Evolutionary conservation across 2,797 vertebrate genomes (phyloP).

Genomic region (Muraenolepis orangiensis): DNA sequence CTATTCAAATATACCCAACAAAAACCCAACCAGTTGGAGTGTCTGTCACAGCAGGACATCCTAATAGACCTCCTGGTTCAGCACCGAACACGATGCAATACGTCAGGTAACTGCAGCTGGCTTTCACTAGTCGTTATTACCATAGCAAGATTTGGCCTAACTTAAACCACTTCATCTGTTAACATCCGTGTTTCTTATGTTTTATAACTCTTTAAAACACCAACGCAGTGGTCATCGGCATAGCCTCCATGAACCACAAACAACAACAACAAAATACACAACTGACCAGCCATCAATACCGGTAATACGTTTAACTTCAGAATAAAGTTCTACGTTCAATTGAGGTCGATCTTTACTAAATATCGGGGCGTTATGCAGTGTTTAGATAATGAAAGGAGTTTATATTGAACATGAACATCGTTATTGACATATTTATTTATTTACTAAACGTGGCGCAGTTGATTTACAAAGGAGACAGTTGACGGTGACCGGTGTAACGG

Average conservation of each 20-base stretch:
- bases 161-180: neutral
- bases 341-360: neutral
- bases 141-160: neutral
- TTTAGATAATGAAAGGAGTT: neutral
- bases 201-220: too few species aligned
- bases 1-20: conserved; percentile 8
- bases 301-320: neutral
- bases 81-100: conserved; percentile 19
- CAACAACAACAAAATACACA: too few species aligned
- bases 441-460: neutral
- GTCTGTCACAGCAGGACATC: conserved; percentile 19
- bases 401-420: neutral
- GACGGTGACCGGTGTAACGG: too few species aligned
- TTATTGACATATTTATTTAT: neutral
- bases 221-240: too few species aligned
- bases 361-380: neutral
- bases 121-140: conserved; percentile 4
- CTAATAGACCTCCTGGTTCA: conserved; percentile 32
- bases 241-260: too few species aligned
- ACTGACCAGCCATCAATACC: too few species aligned
- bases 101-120: conserved; percentile 9
- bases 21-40: conserved; percentile 33
- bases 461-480: neutral
- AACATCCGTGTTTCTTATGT: too few species aligned
- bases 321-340: neutral